A percentile compares a stretch with the other conserved stretches of the same genome.
Evolutionary conservation across 2,113 vertebrate species (phyloP).

Genomic region (Diadophis punctatus): DNA sequence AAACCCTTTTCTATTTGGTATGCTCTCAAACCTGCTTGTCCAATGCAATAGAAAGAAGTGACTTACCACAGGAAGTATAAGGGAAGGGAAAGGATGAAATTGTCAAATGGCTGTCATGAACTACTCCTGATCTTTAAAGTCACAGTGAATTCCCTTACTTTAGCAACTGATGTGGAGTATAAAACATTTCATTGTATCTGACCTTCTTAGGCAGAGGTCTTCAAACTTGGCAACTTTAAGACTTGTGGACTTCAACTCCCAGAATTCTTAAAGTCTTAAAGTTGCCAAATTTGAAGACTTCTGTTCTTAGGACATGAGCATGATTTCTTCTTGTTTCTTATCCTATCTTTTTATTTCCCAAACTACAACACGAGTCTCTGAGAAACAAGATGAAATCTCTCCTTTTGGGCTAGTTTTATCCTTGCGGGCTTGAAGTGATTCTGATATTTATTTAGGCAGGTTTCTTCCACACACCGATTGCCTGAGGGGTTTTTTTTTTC

Average conservation of each 20-base stretch:
- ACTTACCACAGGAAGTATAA: background rate
- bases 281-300: no score
- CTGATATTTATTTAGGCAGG: constrained; percentile 27
- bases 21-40: background rate
- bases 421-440: constrained; percentile 7
- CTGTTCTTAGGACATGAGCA: background rate
- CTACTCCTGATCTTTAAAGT: background rate
- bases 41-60: background rate
- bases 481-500: constrained; percentile 5
- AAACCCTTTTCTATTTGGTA: background rate
- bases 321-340: background rate
- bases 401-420: constrained; percentile 7
- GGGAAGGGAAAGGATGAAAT: no score
- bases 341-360: background rate
- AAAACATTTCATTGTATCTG: background rate
- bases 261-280: no score
- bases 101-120: background rate
- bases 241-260: no score
- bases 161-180: background rate
- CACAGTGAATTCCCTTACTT: background rate
- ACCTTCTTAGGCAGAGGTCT: background rate
- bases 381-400: background rate
- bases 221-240: no score
- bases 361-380: background rate
- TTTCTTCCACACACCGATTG: constrained; percentile 14